Evolutionary conservation across 2,888 invertebrate species (phyloP), one percentile per base, ranked within the genome.

Genomic region (Lasioglossum leucozonium): DNA sequence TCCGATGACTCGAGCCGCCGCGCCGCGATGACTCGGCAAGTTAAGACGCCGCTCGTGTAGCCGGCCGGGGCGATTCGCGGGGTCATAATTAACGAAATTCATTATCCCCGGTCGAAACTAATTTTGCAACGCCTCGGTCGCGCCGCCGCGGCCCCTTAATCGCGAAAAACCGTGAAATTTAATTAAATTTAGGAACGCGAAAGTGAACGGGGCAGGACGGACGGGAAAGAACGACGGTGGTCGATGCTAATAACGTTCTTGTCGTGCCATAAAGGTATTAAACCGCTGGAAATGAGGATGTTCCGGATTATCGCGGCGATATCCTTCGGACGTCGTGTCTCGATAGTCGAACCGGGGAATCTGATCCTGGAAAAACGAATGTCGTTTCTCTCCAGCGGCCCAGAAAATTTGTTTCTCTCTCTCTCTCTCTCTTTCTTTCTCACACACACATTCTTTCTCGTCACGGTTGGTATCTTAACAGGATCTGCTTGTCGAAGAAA

Each of bases 141-240:
- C 83, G 84, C 86, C 89, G 85, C 90, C 91, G 91, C 90, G 92
- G 93, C 93, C 94, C 94, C 92, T 94, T 95, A 94, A 94, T 95
- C 94, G 94, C 92, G 94, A 95, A 94, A 95, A 95, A 95, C 94
- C 93, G 93, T 94, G 93, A 95, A 94, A 94, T 94, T 95, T 95
- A 95, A 95, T 95, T 95, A 95, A 94, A 95, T 94, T 94, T 94
- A 94, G 94, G 94, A 94, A 94, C 92, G 93, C 93, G 92, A 93
- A 93, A 93, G 92, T 91, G 93, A 93, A 93, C 92, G 92, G 92
- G 92, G 89, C 86, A 86, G 91, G 89, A 89, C 81, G 86, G 88
- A 87, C 82, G 87, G 88, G 85, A 86, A 87, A 86, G 91, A 84
- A 87, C 83, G 89, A 77, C 86, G 92, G 91, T 90, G 92, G 91